Evolutionary conservation across 2,888 invertebrate species (phyloP).

Genomic region (Leptodirus hochenwartii): DNA sequence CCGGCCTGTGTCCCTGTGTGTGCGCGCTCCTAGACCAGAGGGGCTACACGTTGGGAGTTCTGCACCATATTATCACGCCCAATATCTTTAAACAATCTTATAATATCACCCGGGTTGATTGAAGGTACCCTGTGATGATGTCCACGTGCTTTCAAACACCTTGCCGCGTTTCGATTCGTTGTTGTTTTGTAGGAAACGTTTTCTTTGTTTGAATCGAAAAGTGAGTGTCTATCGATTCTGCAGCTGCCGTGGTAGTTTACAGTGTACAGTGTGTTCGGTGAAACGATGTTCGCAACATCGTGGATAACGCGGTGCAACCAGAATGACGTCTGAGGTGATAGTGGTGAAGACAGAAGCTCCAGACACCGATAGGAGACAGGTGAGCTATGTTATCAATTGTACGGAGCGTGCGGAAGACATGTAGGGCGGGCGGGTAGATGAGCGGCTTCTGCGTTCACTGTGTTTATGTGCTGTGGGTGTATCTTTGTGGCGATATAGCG

Average conservation of each 20-base stretch:
- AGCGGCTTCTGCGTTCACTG: constrained; percentile 5
- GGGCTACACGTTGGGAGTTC: constrained; percentile 13
- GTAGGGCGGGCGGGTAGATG: constrained; percentile 5
- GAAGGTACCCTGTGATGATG: too few relatives aligned
- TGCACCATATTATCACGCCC: constrained; percentile 15
- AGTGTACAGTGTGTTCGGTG: too few relatives aligned
- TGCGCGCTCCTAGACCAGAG: constrained; percentile 16
- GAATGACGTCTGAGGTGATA: constrained; percentile 18
- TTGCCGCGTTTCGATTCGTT: constrained; percentile 6
- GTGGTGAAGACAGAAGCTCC: constrained; percentile 19
- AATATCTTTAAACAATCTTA: constrained; percentile 9
- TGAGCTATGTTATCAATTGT: neutral
- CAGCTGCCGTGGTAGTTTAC: neutral
- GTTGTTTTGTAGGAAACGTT: neutral
- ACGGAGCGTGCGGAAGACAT: constrained; percentile 3
- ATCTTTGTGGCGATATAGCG: neutral
- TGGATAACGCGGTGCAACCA: constrained; percentile 9
- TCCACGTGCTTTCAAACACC: too few relatives aligned
- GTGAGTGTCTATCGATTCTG: too few relatives aligned
- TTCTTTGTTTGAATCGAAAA: too few relatives aligned
- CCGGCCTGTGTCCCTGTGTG: constrained; percentile 25
- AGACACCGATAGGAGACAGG: constrained; percentile 5
- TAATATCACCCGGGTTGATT: too few relatives aligned
- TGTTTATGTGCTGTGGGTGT: neutral
- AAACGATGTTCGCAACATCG: too few relatives aligned